Evolutionary conservation across 1,140 invertebrate genomes (phyloP).

Genomic region (Magallana angulata): DNA sequence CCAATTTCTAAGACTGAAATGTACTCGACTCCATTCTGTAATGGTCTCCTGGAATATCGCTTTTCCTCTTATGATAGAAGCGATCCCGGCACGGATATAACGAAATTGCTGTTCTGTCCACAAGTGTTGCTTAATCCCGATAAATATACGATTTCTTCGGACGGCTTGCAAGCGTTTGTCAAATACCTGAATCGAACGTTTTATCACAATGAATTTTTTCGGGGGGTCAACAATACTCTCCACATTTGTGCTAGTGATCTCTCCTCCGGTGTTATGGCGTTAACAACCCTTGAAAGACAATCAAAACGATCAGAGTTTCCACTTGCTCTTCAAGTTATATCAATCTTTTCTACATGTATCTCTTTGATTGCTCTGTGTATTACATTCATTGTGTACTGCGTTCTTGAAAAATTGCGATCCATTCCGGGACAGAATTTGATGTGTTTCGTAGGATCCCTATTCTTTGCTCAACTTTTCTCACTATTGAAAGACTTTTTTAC

Average conservation of each 20-base stretch:
- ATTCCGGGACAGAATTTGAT: constrained; percentile 22
- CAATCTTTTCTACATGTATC: background rate
- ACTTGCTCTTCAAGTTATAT: background rate
- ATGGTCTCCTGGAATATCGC: background rate
- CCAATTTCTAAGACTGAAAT: background rate
- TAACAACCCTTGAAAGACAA: background rate
- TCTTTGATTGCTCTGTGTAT: background rate
- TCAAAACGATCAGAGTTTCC: background rate
- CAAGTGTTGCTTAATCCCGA: background rate
- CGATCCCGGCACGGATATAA: background rate
- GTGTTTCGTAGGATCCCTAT: constrained; percentile 2
- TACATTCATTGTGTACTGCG: background rate
- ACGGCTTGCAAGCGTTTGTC: background rate
- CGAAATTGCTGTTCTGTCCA: background rate
- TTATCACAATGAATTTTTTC: background rate
- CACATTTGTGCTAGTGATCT: background rate
- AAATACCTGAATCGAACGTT: background rate
- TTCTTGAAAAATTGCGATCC: constrained; percentile 3
- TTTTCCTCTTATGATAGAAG: background rate
- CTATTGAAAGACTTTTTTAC: background rate
- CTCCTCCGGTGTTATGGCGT: background rate
- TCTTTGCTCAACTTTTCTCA: constrained; percentile 8
- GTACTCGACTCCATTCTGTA: background rate
- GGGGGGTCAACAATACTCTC: background rate
- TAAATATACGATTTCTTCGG: background rate